Evolutionary conservation across 2,888 invertebrate genomes (phyloP).

Genomic region (Sycophila texana): DNA sequence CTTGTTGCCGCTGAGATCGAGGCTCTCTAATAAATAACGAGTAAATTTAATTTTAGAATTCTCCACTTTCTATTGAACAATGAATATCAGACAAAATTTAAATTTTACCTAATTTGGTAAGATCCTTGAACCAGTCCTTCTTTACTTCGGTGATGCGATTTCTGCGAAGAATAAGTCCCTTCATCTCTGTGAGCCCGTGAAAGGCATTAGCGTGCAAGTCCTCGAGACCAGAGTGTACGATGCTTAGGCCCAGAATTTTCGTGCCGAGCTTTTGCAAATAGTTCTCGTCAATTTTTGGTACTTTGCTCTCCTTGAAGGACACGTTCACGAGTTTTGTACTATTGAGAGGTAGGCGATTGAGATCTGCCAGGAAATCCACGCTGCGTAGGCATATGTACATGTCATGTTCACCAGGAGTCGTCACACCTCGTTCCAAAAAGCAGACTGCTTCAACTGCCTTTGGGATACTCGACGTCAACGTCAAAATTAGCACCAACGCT

Average conservation of each 20-base stretch:
- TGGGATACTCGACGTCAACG: background rate
- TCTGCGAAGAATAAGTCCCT: slow-evolving; percentile 47
- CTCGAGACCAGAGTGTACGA: slow-evolving; percentile 49
- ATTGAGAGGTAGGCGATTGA: slow-evolving; percentile 40
- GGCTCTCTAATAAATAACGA: slow-evolving; percentile 44
- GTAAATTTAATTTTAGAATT: background rate
- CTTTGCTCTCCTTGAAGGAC: slow-evolving; percentile 37
- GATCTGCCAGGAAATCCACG: slow-evolving; percentile 43
- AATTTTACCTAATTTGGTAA: slow-evolving; percentile 47
- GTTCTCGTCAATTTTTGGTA: slow-evolving; percentile 48
- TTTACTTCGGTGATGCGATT: slow-evolving; percentile 50
- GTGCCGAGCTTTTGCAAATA: slow-evolving; percentile 36
- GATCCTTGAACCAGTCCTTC: slow-evolving; percentile 55
- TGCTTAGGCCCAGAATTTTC: slow-evolving; percentile 49
- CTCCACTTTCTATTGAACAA: background rate
- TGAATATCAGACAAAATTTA: background rate
- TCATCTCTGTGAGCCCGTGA: slow-evolving; percentile 51
- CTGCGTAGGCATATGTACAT: slow-evolving; percentile 51
- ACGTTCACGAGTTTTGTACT: slow-evolving; percentile 44
- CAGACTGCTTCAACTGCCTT: slow-evolving; percentile 34
- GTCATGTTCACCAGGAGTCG: slow-evolving; percentile 45
- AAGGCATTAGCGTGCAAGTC: slow-evolving; percentile 55
- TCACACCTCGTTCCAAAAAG: slow-evolving; percentile 47
- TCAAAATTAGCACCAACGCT: background rate
- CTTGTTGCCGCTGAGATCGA: slow-evolving; percentile 53